phyloP scores from a whole-genome alignment of 2,113 vertebrate species.

The Tenrec ecaudatus region DNA sequence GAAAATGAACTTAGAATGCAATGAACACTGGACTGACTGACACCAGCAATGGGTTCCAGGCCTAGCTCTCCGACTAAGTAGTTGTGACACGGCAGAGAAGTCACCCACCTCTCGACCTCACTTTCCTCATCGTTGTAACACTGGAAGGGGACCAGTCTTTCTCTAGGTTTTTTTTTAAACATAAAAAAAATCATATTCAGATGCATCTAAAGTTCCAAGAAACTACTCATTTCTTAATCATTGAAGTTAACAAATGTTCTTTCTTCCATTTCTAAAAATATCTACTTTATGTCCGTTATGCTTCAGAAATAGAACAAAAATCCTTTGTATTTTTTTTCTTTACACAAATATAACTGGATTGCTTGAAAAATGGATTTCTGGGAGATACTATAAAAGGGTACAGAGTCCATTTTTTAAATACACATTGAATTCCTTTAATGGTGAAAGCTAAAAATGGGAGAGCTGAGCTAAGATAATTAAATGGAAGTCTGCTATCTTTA shows the following conservation, averaged over 20 bases:
- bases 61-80: neutral
- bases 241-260: neutral
- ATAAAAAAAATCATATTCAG: neutral
- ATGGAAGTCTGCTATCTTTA: conserved; percentile 53
- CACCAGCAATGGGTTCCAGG: neutral
- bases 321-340: neutral
- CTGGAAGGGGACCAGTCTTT: neutral
- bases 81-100: neutral
- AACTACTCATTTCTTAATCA: neutral
- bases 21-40: neutral
- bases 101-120: neutral
- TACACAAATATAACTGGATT: neutral
- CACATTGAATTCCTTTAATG: conserved; percentile 20
- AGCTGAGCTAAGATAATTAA: conserved; percentile 32
- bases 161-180: neutral
- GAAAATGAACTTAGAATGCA: conserved; percentile 35
- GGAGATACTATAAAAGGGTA: neutral
- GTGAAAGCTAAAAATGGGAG: conserved; percentile 37
- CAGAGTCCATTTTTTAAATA: conserved; percentile 47
- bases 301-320: neutral
- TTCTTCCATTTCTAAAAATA: conserved; percentile 10
- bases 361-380: conserved; percentile 3
- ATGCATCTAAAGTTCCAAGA: neutral
- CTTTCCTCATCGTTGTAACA: neutral
- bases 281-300: neutral